Evolutionary conservation across 2,888 invertebrate species (phyloP).

Genomic region (Xanthorhoe designata): DNA sequence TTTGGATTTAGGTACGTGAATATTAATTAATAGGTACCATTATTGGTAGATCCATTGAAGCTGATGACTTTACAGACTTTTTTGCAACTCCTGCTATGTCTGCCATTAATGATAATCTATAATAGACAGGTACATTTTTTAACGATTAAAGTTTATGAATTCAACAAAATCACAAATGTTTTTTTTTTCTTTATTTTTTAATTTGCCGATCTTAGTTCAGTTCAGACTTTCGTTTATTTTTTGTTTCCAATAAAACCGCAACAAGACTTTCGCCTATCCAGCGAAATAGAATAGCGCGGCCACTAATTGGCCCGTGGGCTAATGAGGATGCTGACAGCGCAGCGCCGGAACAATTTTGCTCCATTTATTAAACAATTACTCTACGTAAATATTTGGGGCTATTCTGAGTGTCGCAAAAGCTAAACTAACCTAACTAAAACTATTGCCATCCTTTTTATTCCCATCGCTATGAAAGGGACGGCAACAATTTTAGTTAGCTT

Average conservation of each 20-base stretch:
- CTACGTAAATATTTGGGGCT: constrained; percentile 75
- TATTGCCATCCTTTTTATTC: no score
- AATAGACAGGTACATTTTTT: no score
- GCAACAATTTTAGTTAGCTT: no score
- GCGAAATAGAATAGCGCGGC: constrained; percentile 71
- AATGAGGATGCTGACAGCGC: constrained; percentile 83
- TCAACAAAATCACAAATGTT: neutral
- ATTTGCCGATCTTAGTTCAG: constrained; percentile 13
- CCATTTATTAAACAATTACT: constrained; percentile 76
- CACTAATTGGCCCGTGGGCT: constrained; percentile 76
- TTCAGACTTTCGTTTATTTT: constrained; percentile 30
- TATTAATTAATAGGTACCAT: no score
- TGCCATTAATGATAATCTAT: no score
- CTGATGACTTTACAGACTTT: no score
- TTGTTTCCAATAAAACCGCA: constrained; percentile 38
- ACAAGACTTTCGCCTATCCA: constrained; percentile 66
- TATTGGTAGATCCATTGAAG: neutral
- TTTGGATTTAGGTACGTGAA: no score
- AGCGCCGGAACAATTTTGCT: constrained; percentile 81
- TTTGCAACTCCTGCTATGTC: no score
- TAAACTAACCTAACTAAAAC: no score
- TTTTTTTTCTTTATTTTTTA: neutral
- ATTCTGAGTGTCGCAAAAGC: no score
- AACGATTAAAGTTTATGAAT: no score
- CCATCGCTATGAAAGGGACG: no score